Conservation (phyloP, 2,797 vertebrate genomes). For the Typhlichthys eigenmanni region DNA sequence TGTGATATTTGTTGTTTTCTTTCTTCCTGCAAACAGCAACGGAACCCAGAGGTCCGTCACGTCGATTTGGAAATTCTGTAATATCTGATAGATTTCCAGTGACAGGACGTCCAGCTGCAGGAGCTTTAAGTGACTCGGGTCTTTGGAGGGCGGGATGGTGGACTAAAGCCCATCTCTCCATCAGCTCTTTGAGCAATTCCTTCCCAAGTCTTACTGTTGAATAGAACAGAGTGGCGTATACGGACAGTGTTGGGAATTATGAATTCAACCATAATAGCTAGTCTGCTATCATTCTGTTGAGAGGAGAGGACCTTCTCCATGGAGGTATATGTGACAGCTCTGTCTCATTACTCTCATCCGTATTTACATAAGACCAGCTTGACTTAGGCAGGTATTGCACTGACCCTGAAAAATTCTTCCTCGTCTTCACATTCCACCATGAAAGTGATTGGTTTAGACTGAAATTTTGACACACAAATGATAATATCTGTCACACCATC, state of each 20-base stretch:
- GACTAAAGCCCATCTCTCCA: constrained; percentile 28
- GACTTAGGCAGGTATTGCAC: constrained; percentile 4
- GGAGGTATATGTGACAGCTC: not conserved
- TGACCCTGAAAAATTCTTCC: constrained; percentile 14
- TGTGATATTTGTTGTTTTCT: not conserved
- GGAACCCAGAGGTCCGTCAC: constrained; percentile 96
- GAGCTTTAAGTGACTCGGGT: constrained; percentile 21
- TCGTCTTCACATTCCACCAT: constrained; percentile 45
- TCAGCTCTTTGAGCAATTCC: constrained; percentile 24
- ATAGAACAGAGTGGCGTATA: constrained; percentile 15
- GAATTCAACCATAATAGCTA: no score
- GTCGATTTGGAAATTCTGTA: constrained; percentile 97
- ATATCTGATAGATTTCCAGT: constrained; percentile 20
- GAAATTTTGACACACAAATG: constrained; percentile 15
- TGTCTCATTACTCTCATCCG: not conserved
- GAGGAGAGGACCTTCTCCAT: no score
- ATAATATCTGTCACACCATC: constrained; percentile 22
- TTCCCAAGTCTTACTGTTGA: constrained; percentile 64
- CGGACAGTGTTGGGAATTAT: constrained; percentile 13
- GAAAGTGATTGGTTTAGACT: constrained; percentile 41
- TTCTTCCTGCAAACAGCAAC: constrained; percentile 79
- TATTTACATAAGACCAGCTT: not conserved
- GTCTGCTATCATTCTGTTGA: not conserved
- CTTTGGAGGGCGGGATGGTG: constrained; percentile 13
- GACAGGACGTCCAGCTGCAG: constrained; percentile 21